Conservation (phyloP, 2,888 invertebrate species). For the Furcula furcula region DNA sequence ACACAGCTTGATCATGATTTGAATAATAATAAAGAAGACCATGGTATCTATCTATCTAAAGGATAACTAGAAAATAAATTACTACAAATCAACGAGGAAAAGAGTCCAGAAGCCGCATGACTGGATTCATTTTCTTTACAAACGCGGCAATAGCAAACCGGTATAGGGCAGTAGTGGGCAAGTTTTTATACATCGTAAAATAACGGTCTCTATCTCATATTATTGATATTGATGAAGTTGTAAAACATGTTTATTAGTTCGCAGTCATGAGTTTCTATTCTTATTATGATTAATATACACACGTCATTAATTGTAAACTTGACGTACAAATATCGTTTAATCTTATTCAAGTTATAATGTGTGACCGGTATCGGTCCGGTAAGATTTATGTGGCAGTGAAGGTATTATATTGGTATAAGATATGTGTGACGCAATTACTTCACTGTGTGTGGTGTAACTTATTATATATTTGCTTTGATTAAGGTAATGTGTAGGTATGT, state of each 20-base stretch:
- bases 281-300: neutral
- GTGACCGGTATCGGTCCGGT: too few species aligned
- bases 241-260: neutral
- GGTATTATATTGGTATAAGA: too few species aligned
- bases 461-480: too few species aligned
- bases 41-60: conserved; percentile 13
- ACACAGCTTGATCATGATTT: conserved; percentile 1
- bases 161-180: neutral
- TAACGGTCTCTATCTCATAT: neutral
- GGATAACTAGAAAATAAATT: conserved; percentile 6
- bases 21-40: conserved; percentile 5
- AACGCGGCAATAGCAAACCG: too few species aligned
- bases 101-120: conserved; percentile 27
- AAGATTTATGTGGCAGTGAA: too few species aligned
- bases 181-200: neutral
- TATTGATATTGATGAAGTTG: neutral
- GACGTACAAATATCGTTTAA: too few species aligned
- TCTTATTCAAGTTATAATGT: too few species aligned
- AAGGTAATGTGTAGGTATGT: too few species aligned
- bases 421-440: too few species aligned
- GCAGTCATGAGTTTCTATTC: neutral
- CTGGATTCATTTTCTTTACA: conserved; percentile 12
- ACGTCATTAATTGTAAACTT: neutral
- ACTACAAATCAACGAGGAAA: conserved; percentile 19
- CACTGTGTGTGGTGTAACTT: too few species aligned